Base-by-base conservation (phyloP, 2,888 invertebrate genomes). In the Cancer borealis region DNA sequence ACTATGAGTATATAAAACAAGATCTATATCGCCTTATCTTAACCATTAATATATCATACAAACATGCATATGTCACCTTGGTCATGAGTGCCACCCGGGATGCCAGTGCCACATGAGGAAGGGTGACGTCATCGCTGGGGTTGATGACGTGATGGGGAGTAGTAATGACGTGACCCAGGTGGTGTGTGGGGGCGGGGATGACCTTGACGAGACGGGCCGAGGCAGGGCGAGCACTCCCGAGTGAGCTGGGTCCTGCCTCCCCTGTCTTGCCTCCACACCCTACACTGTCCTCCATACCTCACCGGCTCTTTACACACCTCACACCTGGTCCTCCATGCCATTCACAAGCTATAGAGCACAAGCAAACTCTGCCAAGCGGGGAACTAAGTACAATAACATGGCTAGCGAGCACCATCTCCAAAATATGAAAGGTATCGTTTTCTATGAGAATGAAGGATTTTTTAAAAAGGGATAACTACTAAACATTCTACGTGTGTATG, bases 121-220 rank as follows among this genome's bases (percentile, higher is more conserved):
- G 30, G 14, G 66, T 46, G 73, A 91, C 66, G 91, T 66, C 93
- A 87, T 88, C 46, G 47, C 30, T 47, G 8, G 91, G 91, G 30
- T 26, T 87, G 49, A 92, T 94, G 54, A 94, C 94, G 92, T 94
- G 47, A 26, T 26, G 66, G 3, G 90, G 49, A n/a, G 54, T 10
- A 10, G 73, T 10, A 73, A 93, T 93, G 93, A 93, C 93, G 93
- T 93, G 79, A 91, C 14, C 30, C 66, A 94, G 92, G 12, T n/a
- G 88, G 47, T 46, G 39, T 17, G 30, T 91, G 30, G 93, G 21
- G 47, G 94, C 79, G 92, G 94, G 54, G 92, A 92, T 84, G 73
- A 94, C 88, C 89, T 92, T 89, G 84, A 92, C 94, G 94, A 94
- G 94, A 39, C 92, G 91, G 47, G 88, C 94, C 94, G 94, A 94